Evolutionary conservation across 2,888 invertebrate genomes (phyloP), one percentile per base, ranked within the genome.

Genomic region (Strigamia transsilvanica): DNA sequence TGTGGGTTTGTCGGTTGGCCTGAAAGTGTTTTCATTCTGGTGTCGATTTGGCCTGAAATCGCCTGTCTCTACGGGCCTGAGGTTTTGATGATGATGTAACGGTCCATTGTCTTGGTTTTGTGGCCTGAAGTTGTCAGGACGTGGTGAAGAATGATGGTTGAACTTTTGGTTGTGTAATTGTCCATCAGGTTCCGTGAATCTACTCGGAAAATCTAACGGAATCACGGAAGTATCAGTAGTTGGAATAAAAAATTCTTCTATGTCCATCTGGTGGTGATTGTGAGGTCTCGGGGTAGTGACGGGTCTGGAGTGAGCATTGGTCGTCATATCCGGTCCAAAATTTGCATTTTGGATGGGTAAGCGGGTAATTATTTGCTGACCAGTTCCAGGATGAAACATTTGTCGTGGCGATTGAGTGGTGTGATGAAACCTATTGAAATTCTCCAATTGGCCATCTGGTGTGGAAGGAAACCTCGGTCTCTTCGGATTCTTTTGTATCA

Each of bases 401-500:
- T 46, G 46, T 3, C n/a, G 56, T 9, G 56, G 56, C 6, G 56
- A 18, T 18, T 56, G n/a, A 56, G 56, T 56, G 3, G 56, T 9
- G 9, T 18, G 56, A 21, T 21, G 18, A 18, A 56, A 56, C n/a
- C 21, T 15, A 56, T 56, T 56, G 56, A 56, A 56, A 56, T 56
- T 56, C 15, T 56, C 18, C 9, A 56, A n/a, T 21, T 4, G n/a
- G 6, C 1, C 18, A n/a, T 56, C 56, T 18, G 4, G 7, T 0
- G 15, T 21, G 18, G 9, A 5, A 56, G 56, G 56, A 56, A 56
- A 56, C 21, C 56, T 18, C 18, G 56, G 56, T 56, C 56, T 56
- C n/a, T 56, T 56, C 0, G 56, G 56, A 18, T 56, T 56, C n/a
- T 56, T 56, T 18, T 56, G 56, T n/a, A 56, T 56, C 56, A 56